Evolutionary conservation across 2,113 vertebrate species (phyloP).

Genomic region (Cariama cristata): DNA sequence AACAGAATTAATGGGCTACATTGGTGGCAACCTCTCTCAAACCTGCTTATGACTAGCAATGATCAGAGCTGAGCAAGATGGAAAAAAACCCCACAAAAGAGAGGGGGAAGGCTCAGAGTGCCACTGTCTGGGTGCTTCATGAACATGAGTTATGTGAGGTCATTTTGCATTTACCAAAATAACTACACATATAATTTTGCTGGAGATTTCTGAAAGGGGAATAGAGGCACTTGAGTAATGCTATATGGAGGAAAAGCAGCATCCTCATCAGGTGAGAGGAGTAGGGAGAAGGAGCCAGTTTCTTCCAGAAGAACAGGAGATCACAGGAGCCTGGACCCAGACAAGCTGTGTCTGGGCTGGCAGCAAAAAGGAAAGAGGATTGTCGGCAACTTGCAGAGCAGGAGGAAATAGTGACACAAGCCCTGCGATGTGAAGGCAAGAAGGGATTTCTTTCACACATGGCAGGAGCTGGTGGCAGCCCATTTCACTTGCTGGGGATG

Average conservation of each 20-base stretch:
- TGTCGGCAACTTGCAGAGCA: background rate
- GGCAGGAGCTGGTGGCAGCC: background rate
- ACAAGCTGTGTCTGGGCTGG: background rate
- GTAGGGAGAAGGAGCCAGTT: background rate
- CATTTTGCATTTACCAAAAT: background rate
- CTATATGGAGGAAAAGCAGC: background rate
- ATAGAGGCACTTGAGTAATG: background rate
- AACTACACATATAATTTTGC: background rate
- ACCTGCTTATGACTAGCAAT: background rate
- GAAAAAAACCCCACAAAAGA: background rate
- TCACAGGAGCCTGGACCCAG: background rate
- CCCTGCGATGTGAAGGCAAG: background rate
- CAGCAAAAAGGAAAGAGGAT: background rate
- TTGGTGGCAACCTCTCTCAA: background rate
- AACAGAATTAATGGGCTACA: background rate
- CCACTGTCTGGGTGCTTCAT: background rate
- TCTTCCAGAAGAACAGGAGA: background rate
- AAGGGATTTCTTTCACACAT: background rate
- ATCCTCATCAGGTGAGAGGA: background rate
- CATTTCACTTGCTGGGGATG: background rate
- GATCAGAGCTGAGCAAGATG: background rate
- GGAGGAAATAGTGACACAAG: background rate
- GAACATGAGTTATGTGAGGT: background rate
- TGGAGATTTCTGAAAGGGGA: background rate
- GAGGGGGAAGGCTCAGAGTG: background rate